Evolutionary conservation across 2,888 invertebrate genomes (phyloP).

Genomic region (Scaeva pyrastri): DNA sequence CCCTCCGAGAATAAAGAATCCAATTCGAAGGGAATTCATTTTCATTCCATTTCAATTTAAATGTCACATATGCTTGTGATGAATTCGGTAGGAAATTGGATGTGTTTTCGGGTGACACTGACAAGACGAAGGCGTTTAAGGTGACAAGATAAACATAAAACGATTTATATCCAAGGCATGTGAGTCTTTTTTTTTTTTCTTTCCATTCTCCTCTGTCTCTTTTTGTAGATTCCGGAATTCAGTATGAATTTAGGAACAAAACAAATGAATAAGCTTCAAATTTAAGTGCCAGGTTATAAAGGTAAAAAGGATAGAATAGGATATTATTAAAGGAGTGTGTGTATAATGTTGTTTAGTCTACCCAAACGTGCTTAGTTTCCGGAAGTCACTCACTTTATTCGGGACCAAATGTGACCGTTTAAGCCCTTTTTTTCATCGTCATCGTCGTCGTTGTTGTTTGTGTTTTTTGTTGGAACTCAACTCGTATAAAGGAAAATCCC

Average conservation of each 20-base stretch:
- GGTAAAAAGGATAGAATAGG: constrained; percentile 11
- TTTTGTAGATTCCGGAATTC: too few species aligned
- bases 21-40: constrained; percentile 22
- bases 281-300: constrained; percentile 38
- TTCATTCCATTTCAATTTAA: constrained; percentile 54
- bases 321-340: too few species aligned
- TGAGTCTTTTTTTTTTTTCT: neutral
- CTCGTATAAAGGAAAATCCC: neutral
- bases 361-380: constrained; percentile 17
- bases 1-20: neutral
- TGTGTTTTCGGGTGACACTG: constrained; percentile 21
- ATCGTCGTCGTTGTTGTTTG: neutral
- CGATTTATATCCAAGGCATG: constrained; percentile 26
- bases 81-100: constrained; percentile 46
- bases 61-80: constrained; percentile 35
- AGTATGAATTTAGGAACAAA: neutral
- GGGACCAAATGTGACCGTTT: constrained; percentile 31
- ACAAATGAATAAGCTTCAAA: constrained; percentile 21
- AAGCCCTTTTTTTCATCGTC: neutral
- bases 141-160: constrained; percentile 43
- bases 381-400: neutral
- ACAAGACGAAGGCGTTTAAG: constrained; percentile 41
- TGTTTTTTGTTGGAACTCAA: neutral
- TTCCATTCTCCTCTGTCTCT: neutral
- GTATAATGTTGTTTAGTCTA: constrained; percentile 7